Evolutionary conservation across 2,113 vertebrate species (phyloP).

Genomic region (Ptilonorhynchus violaceus): DNA sequence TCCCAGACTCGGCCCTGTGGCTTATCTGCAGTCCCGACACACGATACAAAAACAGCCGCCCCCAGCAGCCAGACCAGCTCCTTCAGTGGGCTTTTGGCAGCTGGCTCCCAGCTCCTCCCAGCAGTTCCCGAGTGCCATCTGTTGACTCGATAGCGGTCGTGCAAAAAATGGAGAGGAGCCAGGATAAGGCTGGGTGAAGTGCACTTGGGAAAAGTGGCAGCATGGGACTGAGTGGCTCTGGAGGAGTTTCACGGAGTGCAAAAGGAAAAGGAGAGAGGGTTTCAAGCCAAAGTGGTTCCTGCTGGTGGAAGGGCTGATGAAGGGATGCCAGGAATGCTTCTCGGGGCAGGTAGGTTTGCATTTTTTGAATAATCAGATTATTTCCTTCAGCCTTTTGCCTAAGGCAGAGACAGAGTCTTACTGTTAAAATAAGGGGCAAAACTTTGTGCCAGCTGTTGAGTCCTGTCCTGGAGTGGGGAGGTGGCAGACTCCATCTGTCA

Average conservation of each 20-base stretch:
- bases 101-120: background rate
- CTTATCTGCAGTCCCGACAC: background rate
- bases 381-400: background rate
- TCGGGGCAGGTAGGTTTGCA: rapidly evolving
- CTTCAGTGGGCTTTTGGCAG: background rate
- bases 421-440: background rate
- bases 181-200: background rate
- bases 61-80: background rate
- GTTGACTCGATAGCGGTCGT: background rate
- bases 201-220: background rate
- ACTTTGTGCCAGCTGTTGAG: background rate
- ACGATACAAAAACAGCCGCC: background rate
- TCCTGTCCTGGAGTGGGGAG: background rate
- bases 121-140: constrained; percentile 53
- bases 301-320: background rate
- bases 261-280: background rate
- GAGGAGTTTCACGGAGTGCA: background rate
- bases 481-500: background rate
- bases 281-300: background rate
- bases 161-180: constrained; percentile 8
- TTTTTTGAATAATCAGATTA: background rate
- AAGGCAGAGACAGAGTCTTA: background rate
- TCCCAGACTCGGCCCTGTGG: background rate
- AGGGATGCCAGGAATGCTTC: background rate
- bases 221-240: background rate